A percentile compares a stretch with the other conserved stretches of the same genome.
These are phyloP conservation scores for Mycteria americana DNA, from an alignment of 2,797 vertebrate genomes.

Conservation along the genomic window DNA sequence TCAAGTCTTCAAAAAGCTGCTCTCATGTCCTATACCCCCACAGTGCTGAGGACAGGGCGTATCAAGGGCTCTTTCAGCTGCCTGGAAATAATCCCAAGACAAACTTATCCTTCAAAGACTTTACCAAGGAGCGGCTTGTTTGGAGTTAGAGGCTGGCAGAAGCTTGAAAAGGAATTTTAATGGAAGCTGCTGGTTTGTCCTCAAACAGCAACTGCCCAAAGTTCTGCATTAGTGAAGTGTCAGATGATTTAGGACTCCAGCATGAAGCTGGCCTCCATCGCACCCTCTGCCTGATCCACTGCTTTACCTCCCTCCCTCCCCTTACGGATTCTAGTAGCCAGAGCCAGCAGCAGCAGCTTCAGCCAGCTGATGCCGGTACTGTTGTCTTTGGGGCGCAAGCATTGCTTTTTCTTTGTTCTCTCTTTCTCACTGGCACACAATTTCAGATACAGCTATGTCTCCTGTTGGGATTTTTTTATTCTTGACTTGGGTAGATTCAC, in stretches of 20 bases:
- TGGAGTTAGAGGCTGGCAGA: neutral
- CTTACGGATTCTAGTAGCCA: neutral
- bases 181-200: neutral
- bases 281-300: neutral
- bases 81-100: neutral
- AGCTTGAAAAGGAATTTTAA: neutral
- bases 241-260: neutral
- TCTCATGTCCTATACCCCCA: accelerated
- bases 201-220: neutral
- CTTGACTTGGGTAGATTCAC: neutral
- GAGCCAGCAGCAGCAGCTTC: neutral
- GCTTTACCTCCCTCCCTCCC: neutral
- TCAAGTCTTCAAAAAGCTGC: neutral
- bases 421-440: neutral
- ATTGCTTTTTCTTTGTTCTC: neutral
- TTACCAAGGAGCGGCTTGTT: neutral
- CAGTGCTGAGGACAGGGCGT: neutral
- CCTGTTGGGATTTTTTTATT: neutral
- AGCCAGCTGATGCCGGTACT: neutral
- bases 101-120: neutral
- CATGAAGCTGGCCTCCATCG: neutral
- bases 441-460: neutral
- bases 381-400: neutral
- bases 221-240: neutral
- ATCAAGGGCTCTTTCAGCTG: neutral